These are phyloP conservation scores for Caenorhabditis auriculariae DNA, from an alignment of 2,888 invertebrate species.

Conservation along the genomic window DNA sequence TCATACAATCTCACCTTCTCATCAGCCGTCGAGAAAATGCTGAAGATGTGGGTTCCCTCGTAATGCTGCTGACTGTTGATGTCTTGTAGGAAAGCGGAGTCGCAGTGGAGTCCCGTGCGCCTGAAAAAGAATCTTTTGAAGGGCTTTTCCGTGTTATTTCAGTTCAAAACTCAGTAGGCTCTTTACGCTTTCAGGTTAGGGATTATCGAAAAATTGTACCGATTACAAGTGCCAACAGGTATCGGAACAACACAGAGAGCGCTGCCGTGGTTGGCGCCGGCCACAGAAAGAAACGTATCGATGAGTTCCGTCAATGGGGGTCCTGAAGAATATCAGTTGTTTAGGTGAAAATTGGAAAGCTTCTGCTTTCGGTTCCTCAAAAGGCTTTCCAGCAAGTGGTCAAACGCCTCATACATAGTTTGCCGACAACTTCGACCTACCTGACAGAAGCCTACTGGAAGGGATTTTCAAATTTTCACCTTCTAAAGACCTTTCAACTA, in stretches of 20 bases:
- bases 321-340: constrained; percentile 8
- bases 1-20: constrained; percentile 51
- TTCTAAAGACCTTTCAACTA: too few relatives aligned
- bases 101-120: constrained; percentile 58
- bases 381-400: too few relatives aligned
- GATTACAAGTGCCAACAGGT: constrained; percentile 59
- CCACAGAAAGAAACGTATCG: constrained; percentile 60
- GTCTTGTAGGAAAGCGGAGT: constrained; percentile 59
- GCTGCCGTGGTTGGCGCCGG: constrained; percentile 61
- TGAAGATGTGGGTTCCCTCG: constrained; percentile 56
- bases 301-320: constrained; percentile 61
- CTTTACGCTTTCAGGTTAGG: background rate
- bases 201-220: constrained; percentile 13
- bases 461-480: too few relatives aligned
- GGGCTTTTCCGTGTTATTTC: background rate
- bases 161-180: constrained; percentile 1
- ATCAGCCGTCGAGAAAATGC: constrained; percentile 58
- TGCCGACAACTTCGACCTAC: too few relatives aligned
- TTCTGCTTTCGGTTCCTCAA: too few relatives aligned
- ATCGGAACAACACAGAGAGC: constrained; percentile 59
- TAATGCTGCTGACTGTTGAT: constrained; percentile 53
- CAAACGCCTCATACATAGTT: background rate
- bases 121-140: constrained; percentile 12
- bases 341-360: too few relatives aligned
- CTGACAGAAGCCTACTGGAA: too few relatives aligned